Percentiles rank a stretch among this genome's conserved stretches.
These are phyloP conservation scores for Syndactyla subalaris DNA, from an alignment of 2,797 vertebrate genomes.

Conservation along the genomic window DNA sequence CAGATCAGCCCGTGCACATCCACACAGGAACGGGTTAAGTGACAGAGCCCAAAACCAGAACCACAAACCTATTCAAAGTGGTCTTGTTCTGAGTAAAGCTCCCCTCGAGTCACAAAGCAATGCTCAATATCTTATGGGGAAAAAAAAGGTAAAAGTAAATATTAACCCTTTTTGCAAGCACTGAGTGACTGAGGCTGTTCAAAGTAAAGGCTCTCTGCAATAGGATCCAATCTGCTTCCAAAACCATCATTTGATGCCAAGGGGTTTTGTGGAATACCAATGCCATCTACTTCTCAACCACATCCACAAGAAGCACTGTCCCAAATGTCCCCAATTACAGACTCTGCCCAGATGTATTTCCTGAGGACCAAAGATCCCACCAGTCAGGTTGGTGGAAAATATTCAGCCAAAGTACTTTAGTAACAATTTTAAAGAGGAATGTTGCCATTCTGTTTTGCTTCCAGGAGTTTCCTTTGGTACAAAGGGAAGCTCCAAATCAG, in stretches of 20 bases:
- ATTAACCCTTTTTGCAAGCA: slow-evolving; percentile 40
- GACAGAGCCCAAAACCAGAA: not conserved
- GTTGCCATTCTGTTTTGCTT: not conserved
- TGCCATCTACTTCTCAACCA: not conserved
- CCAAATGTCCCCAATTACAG: not conserved
- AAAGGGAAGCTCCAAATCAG: not conserved
- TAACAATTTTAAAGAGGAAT: not conserved
- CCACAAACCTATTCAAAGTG: not conserved
- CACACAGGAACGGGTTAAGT: not conserved
- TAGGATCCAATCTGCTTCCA: slow-evolving; percentile 33
- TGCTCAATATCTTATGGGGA: not conserved
- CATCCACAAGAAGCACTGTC: slow-evolving; percentile 7
- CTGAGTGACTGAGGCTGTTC: not conserved
- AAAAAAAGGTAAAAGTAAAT: slow-evolving; percentile 4
- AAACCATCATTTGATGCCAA: slow-evolving; percentile 43
- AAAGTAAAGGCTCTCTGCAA: slow-evolving; percentile 46
- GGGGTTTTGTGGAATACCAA: slow-evolving; percentile 32
- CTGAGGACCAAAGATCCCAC: not conserved
- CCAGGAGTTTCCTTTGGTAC: not conserved
- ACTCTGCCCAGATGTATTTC: not conserved
- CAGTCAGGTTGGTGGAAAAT: not conserved
- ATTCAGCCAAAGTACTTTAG: not conserved
- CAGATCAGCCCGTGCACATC: not conserved
- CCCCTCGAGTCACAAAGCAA: slow-evolving; percentile 23
- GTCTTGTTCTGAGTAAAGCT: slow-evolving; percentile 36